Evolutionary conservation across 2,113 vertebrate genomes (phyloP).

Genomic region (Rhinoderma darwinii): DNA sequence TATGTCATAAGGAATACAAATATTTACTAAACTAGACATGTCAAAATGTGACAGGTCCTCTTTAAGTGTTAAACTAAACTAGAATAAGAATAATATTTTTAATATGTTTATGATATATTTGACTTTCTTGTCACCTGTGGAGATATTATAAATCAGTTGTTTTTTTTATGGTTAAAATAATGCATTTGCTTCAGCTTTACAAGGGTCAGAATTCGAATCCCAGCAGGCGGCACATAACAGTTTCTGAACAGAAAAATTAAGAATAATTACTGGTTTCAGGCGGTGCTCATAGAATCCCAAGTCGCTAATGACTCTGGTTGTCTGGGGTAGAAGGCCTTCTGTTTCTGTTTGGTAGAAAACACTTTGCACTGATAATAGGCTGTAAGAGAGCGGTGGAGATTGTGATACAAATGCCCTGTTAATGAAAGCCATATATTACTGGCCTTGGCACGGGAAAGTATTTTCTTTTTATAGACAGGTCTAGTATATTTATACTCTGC

Average conservation of each 20-base stretch:
- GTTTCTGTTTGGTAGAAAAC: slow-evolving; percentile 34
- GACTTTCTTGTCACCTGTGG: not conserved
- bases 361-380: slow-evolving; percentile 30
- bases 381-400: not conserved
- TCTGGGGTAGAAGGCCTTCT: not conserved
- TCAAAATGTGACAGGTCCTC: too few species aligned
- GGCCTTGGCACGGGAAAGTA: not conserved
- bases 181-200: not conserved
- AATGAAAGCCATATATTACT: slow-evolving; percentile 23
- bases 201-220: not conserved
- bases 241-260: not conserved
- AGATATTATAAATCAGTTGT: not conserved
- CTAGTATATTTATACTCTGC: not conserved
- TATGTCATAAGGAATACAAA: too few species aligned
- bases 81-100: not conserved
- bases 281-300: not conserved
- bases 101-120: not conserved
- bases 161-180: too few species aligned
- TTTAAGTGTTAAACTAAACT: not conserved
- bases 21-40: too few species aligned
- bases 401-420: slow-evolving; percentile 9
- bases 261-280: slow-evolving; percentile 10
- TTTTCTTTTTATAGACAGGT: not conserved
- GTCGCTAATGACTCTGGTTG: slow-evolving; percentile 8
- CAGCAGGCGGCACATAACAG: not conserved